Base-by-base conservation (phyloP, 2,797 vertebrate species). In the Mastacembelus armatus region DNA sequence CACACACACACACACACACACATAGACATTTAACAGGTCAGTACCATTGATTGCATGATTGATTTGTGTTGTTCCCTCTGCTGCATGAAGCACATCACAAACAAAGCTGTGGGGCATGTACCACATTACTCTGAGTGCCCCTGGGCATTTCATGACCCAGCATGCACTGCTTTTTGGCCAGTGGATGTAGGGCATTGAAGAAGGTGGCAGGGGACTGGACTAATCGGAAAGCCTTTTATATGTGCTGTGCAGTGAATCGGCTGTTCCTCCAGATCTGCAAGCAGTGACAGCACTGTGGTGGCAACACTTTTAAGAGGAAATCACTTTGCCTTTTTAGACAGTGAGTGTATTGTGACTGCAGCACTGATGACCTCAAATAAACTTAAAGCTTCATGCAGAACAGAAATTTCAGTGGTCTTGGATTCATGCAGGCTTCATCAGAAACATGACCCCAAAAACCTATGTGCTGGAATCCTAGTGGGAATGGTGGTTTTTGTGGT, bases 31-130 rank as follows among this genome's bases (percentile, higher is more conserved):
- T 81, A 80, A 67, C 59, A 58, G 35, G 73, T 82, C 84, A 33
- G 63, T 32, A 24, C 60, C 76, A 83, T 85, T 11, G 75, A 87
- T 69, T 61, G 74, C 29, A 9, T 24, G 5, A 86, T 83, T 80
- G 81, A 88, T 87, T 84, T 65, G 66, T 73, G 78, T 75, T 81
- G 70, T 66, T 81, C 45, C 42, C 58, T 65, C 38, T 67, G 59
- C 63, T 52, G 29, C 14, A 10, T 67, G 52, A 71, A 52, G 49
- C 57, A 62, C 65, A 60, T 71, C 60, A 30, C 71, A 71, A 66
- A 68, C 43, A 56, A 49, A 58, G 59, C 54, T 33, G 45, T 36
- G 44, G 54, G 65, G 71, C 67, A 45, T 71, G 66, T 60, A 47
- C 39, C 66, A 12, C 72, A 77, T 86, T 59, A 65, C 77, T 70